Base-by-base conservation (phyloP, 2,113 vertebrate genomes). In the Otocyon megalotis region DNA sequence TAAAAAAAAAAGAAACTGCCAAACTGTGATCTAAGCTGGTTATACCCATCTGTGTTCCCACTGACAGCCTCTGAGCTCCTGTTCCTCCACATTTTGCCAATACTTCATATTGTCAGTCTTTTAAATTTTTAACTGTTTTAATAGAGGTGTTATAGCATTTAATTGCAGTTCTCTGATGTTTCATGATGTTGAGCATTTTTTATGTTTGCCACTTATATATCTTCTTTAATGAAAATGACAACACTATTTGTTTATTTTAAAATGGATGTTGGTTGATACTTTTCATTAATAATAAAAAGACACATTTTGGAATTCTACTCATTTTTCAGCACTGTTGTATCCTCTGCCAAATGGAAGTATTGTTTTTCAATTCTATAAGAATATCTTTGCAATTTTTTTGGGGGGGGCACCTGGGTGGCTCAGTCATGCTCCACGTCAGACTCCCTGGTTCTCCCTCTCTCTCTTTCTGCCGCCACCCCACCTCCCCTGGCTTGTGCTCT, bases 211-310 rank as follows among this genome's bases (percentile, higher is more conserved):
- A 80, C 24, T 65, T 80, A 4, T 80, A 4, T 85, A 43, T 62
- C 60, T 50, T 71, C 48, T 80, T 92, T 56, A 69, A 63, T 8
- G 13, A 76, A 76, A 67, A 63, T 8, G 17, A 65, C 28, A 50
- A 37, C 58, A 37, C 62, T 6, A 48, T 69, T 77, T 89, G 54
- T n/a, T 32, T 85, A 16, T 58, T 93, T 90, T 94, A 48, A 82
- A 88, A 12, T 88, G n/a, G 28, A 71, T 84, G 19, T 92, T 88
- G 22, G n/a, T 8, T 94, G 60, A 50, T 53, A 28, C 53, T 81
- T 83, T 88, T 88, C 24, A 53, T 43, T 96, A 83, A 92, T 83
- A 88, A 88, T 15, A 83, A 74, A 77, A 76, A 84, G 53, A 37
- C 26, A 63, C n/a, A 24, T 72, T 8, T 86, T 96, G 35, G 26